phyloP scores from a whole-genome alignment of 2,113 vertebrate genomes.

The Epinephelus fuscoguttatus region DNA sequence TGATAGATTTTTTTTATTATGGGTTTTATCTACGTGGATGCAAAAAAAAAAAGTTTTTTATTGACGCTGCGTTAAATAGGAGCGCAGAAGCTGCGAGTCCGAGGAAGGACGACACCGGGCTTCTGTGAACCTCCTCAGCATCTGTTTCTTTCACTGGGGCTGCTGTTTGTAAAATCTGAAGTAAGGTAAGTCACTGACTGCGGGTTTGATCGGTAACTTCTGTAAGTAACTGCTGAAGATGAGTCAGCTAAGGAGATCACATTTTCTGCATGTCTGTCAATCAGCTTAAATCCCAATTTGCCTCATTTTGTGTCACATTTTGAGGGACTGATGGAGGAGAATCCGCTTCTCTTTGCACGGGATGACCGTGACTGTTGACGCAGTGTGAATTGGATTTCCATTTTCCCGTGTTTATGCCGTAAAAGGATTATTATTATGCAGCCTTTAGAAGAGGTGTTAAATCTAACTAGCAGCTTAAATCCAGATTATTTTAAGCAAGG shows the following conservation, averaged over 20 bases:
- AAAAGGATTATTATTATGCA: not conserved
- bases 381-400: conserved; percentile 16
- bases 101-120: conserved; percentile 37
- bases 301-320: not conserved
- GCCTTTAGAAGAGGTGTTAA: not conserved
- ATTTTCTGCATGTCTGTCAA: conserved; percentile 2
- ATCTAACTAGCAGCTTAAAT: not conserved
- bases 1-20: conserved; percentile 50
- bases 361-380: conserved; percentile 29
- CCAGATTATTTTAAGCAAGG: conserved; percentile 24
- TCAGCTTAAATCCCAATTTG: not conserved
- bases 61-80: conserved; percentile 58
- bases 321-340: conserved; percentile 16
- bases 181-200: conserved; percentile 58
- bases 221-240: not conserved
- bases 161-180: conserved; percentile 47
- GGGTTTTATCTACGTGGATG: conserved; percentile 63
- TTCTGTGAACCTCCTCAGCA: conserved; percentile 39
- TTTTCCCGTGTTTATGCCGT: conserved; percentile 8
- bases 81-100: conserved; percentile 64
- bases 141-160: conserved; percentile 22
- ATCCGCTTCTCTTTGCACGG: not conserved
- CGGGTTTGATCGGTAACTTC: conserved; percentile 19
- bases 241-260: not conserved
- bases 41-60: conserved; percentile 23